A percentile compares a stretch with the other conserved stretches of the same genome.
Evolutionary conservation across 2,888 invertebrate genomes (phyloP).

Genomic region (Scrobipalpa costella): DNA sequence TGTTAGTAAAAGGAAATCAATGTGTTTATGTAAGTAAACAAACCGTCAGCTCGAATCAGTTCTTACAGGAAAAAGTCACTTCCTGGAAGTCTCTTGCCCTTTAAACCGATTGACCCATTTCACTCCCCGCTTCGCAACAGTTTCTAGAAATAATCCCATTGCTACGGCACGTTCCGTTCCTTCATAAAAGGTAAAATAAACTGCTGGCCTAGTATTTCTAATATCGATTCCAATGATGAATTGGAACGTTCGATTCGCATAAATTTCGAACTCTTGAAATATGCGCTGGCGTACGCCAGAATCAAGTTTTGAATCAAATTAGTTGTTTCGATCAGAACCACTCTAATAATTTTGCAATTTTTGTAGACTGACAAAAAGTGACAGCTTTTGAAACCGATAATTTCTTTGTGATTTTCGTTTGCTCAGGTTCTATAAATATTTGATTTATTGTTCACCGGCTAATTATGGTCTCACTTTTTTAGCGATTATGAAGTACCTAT

Average conservation of each 20-base stretch:
- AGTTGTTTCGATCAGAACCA: too few relatives aligned
- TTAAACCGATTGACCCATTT: conserved; percentile 20
- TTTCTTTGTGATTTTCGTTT: too few relatives aligned
- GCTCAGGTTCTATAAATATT: too few relatives aligned
- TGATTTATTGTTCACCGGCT: too few relatives aligned
- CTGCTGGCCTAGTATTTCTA: conserved; percentile 7
- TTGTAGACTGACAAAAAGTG: too few relatives aligned
- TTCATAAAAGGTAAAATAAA: conserved; percentile 10
- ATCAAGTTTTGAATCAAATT: too few relatives aligned
- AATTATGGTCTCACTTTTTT: too few relatives aligned
- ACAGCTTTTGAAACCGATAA: too few relatives aligned
- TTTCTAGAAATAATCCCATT: conserved; percentile 15
- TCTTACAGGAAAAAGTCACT: neutral
- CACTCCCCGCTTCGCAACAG: conserved; percentile 7
- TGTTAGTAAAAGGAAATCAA: too few relatives aligned
- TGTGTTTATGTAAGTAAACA: too few relatives aligned
- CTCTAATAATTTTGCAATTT: too few relatives aligned
- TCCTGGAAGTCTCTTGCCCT: conserved; percentile 3
- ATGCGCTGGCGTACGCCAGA: neutral
- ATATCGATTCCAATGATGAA: conserved; percentile 17
- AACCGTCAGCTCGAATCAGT: neutral
- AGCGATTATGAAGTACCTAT: too few relatives aligned
- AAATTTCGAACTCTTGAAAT: conserved; percentile 20
- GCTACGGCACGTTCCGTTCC: conserved; percentile 12
- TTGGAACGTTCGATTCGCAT: conserved; percentile 2